Percentiles rank a stretch among this genome's conserved stretches.
These are phyloP conservation scores for Lytechinus pictus DNA, from an alignment of 35 echinoderm and acorn worm genomes.

Conservation along the genomic window DNA sequence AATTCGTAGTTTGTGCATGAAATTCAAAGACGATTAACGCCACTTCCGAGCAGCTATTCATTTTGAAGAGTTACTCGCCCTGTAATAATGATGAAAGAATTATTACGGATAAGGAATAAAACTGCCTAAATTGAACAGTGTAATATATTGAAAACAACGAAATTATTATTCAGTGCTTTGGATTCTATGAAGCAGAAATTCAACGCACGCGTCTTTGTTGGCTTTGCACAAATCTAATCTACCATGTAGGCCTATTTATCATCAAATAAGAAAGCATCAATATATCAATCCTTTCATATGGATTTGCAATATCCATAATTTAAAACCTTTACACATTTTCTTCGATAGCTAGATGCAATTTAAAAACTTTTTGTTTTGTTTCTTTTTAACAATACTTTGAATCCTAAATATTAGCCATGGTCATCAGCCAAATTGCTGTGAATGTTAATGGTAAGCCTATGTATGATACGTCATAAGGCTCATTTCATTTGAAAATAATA, in stretches of 20 bases:
- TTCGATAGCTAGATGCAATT: no score
- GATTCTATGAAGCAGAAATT: not conserved
- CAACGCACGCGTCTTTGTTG: not conserved
- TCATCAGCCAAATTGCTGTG: no score
- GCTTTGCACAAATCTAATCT: not conserved
- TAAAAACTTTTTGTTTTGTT: no score
- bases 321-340: no score
- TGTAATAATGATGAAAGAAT: not conserved
- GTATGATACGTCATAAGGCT: no score
- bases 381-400: no score
- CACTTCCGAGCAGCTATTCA: not conserved
- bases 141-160: not conserved
- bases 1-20: not conserved
- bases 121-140: not conserved
- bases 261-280: no score
- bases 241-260: not conserved
- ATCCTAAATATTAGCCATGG: no score
- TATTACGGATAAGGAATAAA: not conserved
- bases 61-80: not conserved
- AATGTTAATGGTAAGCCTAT: no score
- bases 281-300: no score
- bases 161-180: not conserved
- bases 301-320: no score
- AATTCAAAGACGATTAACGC: not conserved
- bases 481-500: no score